These are phyloP conservation scores for Sakesphorus luctuosus DNA, from an alignment of 2,113 vertebrate genomes.

Conservation along the genomic window DNA sequence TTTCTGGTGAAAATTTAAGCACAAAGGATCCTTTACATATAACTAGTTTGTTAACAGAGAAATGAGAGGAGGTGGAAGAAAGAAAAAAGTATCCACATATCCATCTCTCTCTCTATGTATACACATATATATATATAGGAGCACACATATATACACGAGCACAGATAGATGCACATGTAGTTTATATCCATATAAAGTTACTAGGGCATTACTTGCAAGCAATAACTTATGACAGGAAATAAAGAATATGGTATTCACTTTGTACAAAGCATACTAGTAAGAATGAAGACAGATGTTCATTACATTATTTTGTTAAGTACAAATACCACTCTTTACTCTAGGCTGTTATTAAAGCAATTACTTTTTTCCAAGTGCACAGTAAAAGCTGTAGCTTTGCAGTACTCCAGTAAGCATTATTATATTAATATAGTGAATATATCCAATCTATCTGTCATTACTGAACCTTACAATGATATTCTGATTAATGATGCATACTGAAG, in stretches of 20 bases:
- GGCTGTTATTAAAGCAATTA: slow-evolving; percentile 27
- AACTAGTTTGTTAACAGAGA: not conserved
- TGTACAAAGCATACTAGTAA: not conserved
- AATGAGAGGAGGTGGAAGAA: not conserved
- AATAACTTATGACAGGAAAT: not conserved
- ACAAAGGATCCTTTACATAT: not conserved
- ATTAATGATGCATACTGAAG: slow-evolving; percentile 63
- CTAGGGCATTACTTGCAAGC: not conserved
- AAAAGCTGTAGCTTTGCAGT: not conserved
- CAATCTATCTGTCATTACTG: slow-evolving; percentile 30
- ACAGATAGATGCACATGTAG: not conserved
- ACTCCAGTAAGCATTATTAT: not conserved
- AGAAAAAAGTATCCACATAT: not conserved
- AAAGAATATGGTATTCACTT: not conserved
- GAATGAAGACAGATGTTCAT: slow-evolving; percentile 4
- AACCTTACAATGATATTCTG: slow-evolving; percentile 62
- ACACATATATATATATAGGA: not conserved
- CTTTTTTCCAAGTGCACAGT: not conserved
- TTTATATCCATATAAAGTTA: not conserved
- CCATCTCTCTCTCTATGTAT: fast-evolving
- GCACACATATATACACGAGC: not conserved
- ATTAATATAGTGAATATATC: slow-evolving; percentile 57
- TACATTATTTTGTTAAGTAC: slow-evolving; percentile 13
- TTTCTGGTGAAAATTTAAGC: not conserved
- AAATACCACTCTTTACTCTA: not conserved